Percentiles rank a stretch among this genome's conserved stretches.
phyloP scores from a whole-genome alignment of 2,113 vertebrate genomes.

The Eupsittula cactorum region DNA sequence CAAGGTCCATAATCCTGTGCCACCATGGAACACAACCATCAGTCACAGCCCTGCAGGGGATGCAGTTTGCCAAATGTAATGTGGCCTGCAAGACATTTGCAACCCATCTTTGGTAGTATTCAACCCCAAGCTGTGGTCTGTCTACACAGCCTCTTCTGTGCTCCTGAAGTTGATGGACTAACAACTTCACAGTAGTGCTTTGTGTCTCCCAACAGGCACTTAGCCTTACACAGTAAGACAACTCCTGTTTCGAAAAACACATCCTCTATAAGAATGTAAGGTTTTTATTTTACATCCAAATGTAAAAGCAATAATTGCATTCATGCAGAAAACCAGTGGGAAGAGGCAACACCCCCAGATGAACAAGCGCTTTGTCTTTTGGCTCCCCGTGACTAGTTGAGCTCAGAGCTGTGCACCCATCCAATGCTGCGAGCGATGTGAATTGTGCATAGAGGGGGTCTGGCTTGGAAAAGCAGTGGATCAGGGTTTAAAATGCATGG shows the following conservation, averaged over 20 bases:
- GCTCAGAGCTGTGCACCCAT: not conserved
- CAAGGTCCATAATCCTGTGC: not conserved
- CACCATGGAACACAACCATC: fast-evolving
- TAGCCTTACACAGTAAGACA: not conserved
- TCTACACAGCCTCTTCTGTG: not conserved
- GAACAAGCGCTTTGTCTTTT: not conserved
- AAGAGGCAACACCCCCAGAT: not conserved
- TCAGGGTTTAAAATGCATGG: not conserved
- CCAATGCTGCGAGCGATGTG: not conserved
- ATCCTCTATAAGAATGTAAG: not conserved
- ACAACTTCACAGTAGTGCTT: not conserved
- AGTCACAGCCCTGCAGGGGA: not conserved
- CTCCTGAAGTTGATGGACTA: not conserved
- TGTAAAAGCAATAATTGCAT: not conserved
- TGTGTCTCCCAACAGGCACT: not conserved
- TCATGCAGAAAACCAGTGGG: not conserved
- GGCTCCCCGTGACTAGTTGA: not conserved
- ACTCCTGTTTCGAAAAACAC: not conserved
- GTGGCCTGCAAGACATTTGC: not conserved
- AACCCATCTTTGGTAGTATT: not conserved
- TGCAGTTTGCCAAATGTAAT: not conserved
- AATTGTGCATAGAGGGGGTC: fast-evolving
- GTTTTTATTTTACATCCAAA: not conserved
- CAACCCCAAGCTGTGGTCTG: not conserved
- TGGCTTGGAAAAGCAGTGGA: not conserved